phyloP scores from a whole-genome alignment of 1,140 invertebrate genomes.

The Ceratosolen solmsi region DNA sequence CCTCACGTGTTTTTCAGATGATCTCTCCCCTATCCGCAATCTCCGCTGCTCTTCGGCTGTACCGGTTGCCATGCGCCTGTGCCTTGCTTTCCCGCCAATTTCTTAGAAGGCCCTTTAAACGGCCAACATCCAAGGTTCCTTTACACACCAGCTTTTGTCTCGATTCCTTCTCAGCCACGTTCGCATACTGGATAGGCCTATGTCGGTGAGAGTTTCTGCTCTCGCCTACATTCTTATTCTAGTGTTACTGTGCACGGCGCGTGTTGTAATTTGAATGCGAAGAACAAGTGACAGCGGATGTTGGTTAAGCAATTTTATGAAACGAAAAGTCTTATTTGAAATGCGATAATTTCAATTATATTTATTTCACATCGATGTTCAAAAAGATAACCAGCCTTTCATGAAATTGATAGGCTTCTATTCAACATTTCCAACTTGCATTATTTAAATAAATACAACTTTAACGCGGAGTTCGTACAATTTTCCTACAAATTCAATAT shows the following conservation, averaged over 20 bases:
- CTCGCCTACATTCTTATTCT: neutral
- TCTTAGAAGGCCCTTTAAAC: conserved; percentile 49
- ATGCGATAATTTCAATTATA: neutral
- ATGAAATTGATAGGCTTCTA: no score
- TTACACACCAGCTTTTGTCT: conserved; percentile 27
- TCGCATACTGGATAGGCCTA: neutral
- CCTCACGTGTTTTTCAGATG: conserved; percentile 48
- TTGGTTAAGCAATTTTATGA: neutral
- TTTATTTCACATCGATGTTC: no score
- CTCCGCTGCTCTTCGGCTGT: neutral
- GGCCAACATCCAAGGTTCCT: conserved; percentile 32
- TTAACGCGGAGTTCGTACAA: no score
- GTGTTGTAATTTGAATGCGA: neutral
- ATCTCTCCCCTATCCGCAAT: conserved; percentile 10
- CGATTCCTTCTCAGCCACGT: neutral
- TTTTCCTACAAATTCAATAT: no score
- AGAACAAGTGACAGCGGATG: neutral
- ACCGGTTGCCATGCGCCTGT: conserved; percentile 14
- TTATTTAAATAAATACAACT: no score
- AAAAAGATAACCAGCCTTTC: no score
- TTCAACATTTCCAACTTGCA: no score
- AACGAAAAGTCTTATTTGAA: neutral
- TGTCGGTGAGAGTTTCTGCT: neutral
- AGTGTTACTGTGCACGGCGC: neutral
- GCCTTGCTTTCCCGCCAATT: conserved; percentile 47